Percentiles rank a stretch among this genome's conserved stretches.
phyloP scores from a whole-genome alignment of 2,113 vertebrate species.

The Chrysemys picta region DNA sequence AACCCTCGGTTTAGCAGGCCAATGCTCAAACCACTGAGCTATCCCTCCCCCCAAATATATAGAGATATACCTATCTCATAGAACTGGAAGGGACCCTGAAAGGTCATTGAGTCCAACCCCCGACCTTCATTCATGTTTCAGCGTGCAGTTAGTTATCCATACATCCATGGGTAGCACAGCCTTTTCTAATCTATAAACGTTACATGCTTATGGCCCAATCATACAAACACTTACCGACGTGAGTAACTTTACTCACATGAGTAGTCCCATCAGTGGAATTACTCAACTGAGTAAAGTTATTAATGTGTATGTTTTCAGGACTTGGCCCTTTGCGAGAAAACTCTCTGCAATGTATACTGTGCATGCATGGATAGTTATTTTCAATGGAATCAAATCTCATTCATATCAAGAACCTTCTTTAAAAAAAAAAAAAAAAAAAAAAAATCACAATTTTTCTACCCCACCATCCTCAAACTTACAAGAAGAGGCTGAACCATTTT shows the following conservation, averaged over 20 bases:
- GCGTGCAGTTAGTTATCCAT: background rate
- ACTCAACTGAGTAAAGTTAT: background rate
- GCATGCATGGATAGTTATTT: background rate
- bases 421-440: background rate
- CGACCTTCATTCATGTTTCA: rapidly evolving
- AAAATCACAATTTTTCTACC: background rate
- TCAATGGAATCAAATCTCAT: background rate
- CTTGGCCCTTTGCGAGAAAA: background rate
- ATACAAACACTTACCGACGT: background rate
- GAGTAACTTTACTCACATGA: background rate
- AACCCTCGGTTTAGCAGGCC: too few relatives aligned
- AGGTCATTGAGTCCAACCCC: too few relatives aligned
- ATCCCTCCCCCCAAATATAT: too few relatives aligned
- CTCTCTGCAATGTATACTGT: background rate
- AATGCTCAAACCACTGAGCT: too few relatives aligned
- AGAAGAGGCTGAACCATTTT: background rate
- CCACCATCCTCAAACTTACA: background rate
- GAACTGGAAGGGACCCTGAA: too few relatives aligned
- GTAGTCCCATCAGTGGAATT: background rate
- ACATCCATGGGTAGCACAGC: background rate
- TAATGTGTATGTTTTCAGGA: rapidly evolving
- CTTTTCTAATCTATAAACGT: background rate
- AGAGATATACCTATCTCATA: too few relatives aligned
- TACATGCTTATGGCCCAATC: background rate
- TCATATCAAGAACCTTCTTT: background rate